phyloP scores from a whole-genome alignment of 2,888 invertebrate species.

The Euplagia quadripunctaria region DNA sequence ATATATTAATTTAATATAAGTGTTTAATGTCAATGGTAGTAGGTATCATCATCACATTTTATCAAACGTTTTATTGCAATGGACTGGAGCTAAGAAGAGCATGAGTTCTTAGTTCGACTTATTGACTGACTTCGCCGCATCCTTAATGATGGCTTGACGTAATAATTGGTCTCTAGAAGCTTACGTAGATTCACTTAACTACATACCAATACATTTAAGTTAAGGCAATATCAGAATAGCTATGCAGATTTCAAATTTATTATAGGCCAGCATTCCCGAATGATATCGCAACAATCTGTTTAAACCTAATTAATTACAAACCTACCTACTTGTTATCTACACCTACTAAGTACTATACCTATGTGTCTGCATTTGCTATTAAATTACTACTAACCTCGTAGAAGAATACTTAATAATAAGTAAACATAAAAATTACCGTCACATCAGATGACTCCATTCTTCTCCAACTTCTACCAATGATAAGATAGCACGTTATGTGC shows the following conservation, averaged over 20 bases:
- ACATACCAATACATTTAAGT: background rate
- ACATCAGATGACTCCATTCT: background rate
- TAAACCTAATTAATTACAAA: constrained; percentile 20
- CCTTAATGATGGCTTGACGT: background rate
- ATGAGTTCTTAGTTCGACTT: too few species aligned
- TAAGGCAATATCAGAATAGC: too few species aligned
- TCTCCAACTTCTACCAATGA: background rate
- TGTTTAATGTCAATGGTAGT: too few species aligned
- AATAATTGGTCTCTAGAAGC: too few species aligned
- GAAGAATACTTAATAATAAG: background rate
- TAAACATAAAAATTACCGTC: background rate
- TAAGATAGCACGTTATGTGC: too few species aligned
- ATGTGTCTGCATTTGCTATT: background rate
- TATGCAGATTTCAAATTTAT: constrained; percentile 20
- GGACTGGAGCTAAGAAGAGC: too few species aligned
- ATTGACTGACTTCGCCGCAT: too few species aligned
- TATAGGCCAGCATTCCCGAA: constrained; percentile 36
- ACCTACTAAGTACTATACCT: background rate
- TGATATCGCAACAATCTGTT: constrained; percentile 39
- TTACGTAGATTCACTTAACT: background rate
- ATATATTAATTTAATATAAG: too few species aligned
- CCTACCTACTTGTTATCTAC: background rate
- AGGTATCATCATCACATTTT: too few species aligned
- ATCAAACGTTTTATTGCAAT: too few species aligned
- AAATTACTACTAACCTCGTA: background rate